A percentile compares a stretch with the other conserved stretches of the same genome.
phyloP scores from a whole-genome alignment of 2,888 invertebrate species.

The Eilema sororculum region DNA sequence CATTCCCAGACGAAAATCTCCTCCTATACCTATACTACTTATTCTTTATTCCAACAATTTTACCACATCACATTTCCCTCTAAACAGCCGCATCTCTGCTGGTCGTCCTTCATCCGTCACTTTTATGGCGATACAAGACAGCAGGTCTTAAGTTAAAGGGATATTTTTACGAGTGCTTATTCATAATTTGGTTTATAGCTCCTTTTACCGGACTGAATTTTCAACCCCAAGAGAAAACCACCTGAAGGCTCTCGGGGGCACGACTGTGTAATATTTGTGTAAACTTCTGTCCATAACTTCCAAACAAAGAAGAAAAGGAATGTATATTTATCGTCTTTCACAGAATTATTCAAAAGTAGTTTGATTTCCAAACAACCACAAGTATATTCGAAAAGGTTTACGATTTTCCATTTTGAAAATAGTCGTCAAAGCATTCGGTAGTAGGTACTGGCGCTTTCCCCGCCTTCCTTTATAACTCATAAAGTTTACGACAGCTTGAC shows the following conservation, averaged over 20 bases:
- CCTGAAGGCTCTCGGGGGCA: too few relatives aligned
- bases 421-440: not conserved
- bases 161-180: too few relatives aligned
- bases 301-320: too few relatives aligned
- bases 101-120: not conserved
- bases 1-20: too few relatives aligned
- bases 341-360: not conserved
- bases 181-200: too few relatives aligned
- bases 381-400: not conserved
- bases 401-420: constrained; percentile 1
- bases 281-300: too few relatives aligned
- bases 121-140: not conserved
- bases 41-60: not conserved
- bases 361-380: not conserved
- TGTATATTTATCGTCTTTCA: not conserved
- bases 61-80: not conserved
- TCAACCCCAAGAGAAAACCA: too few relatives aligned
- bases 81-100: not conserved
- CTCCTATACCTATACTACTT: too few relatives aligned
- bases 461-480: constrained; percentile 2
- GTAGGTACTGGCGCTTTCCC: not conserved
- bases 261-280: too few relatives aligned
- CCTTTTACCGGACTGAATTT: too few relatives aligned
- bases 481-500: constrained; percentile 6
- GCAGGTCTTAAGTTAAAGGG: too few relatives aligned